A percentile compares a stretch with the other conserved stretches of the same genome.
phyloP scores from a whole-genome alignment of 2,113 vertebrate species.

The Deroptyus accipitrinus region DNA sequence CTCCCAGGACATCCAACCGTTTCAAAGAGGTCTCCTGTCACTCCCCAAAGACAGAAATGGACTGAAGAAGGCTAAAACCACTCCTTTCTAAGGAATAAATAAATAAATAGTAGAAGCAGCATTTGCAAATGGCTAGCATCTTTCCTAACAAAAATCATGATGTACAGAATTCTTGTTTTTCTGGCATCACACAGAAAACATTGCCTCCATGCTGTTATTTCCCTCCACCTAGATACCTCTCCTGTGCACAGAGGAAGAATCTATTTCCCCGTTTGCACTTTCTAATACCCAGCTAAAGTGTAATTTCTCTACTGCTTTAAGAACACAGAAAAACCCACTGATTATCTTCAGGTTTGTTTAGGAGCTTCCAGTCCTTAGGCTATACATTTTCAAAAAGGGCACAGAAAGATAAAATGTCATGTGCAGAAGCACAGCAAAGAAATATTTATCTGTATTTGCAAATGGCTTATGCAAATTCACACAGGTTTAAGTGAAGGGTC shows the following conservation, averaged over 20 bases:
- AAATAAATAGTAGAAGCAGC: not conserved
- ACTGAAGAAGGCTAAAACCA: not conserved
- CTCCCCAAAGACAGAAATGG: not conserved
- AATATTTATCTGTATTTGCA: not conserved
- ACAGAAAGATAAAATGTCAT: not conserved
- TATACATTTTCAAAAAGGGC: not conserved
- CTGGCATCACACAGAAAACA: not conserved
- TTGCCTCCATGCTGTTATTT: not conserved
- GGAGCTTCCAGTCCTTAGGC: not conserved
- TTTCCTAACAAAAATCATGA: not conserved
- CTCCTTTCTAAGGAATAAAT: not conserved
- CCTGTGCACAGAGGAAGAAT: not conserved
- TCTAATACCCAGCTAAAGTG: not conserved
- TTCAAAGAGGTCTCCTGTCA: not conserved
- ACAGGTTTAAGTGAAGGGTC: not conserved
- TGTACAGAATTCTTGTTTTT: not conserved
- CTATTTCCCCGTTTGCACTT: accelerated
- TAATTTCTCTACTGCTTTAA: not conserved
- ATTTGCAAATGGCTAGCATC: not conserved
- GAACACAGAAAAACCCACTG: not conserved
- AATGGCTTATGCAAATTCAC: not conserved
- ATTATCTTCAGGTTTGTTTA: not conserved
- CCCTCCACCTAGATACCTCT: not conserved
- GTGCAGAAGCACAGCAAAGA: not conserved
- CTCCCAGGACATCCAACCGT: not conserved